Evolutionary conservation across 2,797 vertebrate genomes (phyloP), one percentile per base, ranked within the genome.

Genomic region (Cynodonichthys magdalenae): DNA sequence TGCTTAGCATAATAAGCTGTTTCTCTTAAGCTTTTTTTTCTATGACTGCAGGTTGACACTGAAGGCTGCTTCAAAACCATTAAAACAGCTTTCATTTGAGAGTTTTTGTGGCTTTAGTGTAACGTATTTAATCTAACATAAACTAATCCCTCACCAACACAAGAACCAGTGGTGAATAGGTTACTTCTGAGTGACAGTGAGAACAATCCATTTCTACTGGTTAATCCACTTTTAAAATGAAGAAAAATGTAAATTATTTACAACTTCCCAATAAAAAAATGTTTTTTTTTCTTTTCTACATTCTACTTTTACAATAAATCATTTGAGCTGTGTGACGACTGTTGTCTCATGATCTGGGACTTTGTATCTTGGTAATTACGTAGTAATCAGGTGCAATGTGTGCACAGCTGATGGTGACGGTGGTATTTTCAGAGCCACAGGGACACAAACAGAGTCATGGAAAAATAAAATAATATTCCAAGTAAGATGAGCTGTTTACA

Each of bases 1-100:
- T 27, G 53, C 67, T 83, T 76, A 79, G 84, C 74, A 80, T 86
- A 87, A 86, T 86, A 84, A 73, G 64, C 63, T 28, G 65, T 57
- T 74, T 77, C 69, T 47, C 60, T 75, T 53, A 6, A 14, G 62
- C 19, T 46, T 58, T 57, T 45, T 34, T 24, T 18, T 44, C 24
- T 2, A 10, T 12, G 6, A 28, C 69, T 58, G 53, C 2, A n/a
- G 46, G 47, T 60, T 53, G 70, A 81, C 63, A 20, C 47, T 18
- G 29, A 31, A 41, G 52, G 44, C 55, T 27, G 39, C 28, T 75
- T 46, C 24, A 28, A 27, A 18, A 47, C 24, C 45, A 68, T 57
- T 46, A 6, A 67, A 66, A 53, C 1, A 49, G 24, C 53, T 59
- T 74, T 67, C 60, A 31, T 70, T 42, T 4, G 6, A 31, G n/a